Evolutionary conservation across 2,797 vertebrate species (phyloP).

Genomic region (Chelonia mydas): DNA sequence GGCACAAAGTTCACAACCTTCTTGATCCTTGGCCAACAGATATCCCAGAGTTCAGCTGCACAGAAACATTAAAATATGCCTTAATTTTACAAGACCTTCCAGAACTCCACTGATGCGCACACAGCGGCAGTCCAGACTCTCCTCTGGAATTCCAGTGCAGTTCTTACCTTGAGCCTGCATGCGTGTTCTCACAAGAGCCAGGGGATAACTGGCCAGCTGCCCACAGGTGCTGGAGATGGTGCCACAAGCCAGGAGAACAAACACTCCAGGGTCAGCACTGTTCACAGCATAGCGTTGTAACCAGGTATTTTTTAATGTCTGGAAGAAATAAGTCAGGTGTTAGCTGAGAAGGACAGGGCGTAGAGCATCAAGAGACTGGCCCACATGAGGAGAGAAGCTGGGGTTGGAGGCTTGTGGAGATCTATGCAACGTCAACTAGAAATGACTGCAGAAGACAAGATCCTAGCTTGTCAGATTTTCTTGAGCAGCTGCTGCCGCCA

Average conservation of each 20-base stretch:
- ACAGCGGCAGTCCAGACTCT: background rate
- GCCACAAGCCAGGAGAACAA: slow-evolving; percentile 95
- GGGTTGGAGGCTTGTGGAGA: background rate
- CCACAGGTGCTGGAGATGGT: slow-evolving; percentile 97
- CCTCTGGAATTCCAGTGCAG: background rate
- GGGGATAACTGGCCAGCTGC: slow-evolving; percentile 94
- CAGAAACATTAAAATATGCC: background rate
- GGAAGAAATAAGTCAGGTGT: background rate
- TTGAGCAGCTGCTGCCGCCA: background rate
- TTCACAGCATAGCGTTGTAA: slow-evolving; percentile 91
- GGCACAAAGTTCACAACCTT: slow-evolving; percentile 41
- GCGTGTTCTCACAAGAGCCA: slow-evolving; percentile 95
- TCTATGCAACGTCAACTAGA: background rate
- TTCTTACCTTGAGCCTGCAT: slow-evolving; percentile 96
- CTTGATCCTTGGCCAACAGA: background rate
- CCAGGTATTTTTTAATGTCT: slow-evolving; percentile 97
- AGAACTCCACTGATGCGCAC: background rate
- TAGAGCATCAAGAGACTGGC: background rate
- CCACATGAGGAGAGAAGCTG: background rate
- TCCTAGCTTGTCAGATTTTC: background rate
- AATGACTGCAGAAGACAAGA: background rate
- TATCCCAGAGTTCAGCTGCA: background rate
- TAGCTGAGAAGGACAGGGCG: background rate
- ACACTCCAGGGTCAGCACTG: slow-evolving; percentile 93
- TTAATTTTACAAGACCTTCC: background rate